Percentiles rank a stretch among this genome's conserved stretches.
These are phyloP conservation scores for Meteorus cinctellus DNA, from an alignment of 2,888 invertebrate species.

Conservation along the genomic window DNA sequence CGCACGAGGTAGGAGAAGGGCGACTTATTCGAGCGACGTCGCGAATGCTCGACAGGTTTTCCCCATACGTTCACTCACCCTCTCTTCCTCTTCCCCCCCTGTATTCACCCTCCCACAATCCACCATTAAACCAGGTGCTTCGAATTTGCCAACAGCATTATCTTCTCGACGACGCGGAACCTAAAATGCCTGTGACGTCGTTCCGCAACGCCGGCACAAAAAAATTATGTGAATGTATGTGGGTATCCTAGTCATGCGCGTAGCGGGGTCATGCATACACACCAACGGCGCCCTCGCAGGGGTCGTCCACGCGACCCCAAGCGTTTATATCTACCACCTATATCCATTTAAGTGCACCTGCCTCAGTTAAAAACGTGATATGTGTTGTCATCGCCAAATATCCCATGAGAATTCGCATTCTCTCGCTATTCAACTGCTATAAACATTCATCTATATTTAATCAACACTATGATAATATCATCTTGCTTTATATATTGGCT, in stretches of 20 bases:
- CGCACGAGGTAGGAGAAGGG: slow-evolving; percentile 25
- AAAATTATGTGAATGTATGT: background rate
- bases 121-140: slow-evolving; percentile 28
- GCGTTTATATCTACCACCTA: slow-evolving; percentile 33
- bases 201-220: slow-evolving; percentile 21
- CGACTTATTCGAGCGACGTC: slow-evolving; percentile 8
- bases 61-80: background rate
- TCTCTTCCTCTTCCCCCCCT: background rate
- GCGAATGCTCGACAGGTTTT: slow-evolving; percentile 2
- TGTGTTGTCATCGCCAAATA: slow-evolving; percentile 17
- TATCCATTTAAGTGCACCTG: slow-evolving; percentile 31
- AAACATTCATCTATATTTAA: background rate
- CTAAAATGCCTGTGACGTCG: slow-evolving; percentile 25
- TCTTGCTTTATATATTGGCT: too few species aligned
- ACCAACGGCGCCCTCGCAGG: slow-evolving; percentile 40
- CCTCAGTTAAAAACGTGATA: slow-evolving; percentile 4
- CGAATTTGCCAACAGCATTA: slow-evolving; percentile 17
- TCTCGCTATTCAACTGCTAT: background rate
- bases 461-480: too few species aligned
- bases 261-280: slow-evolving; percentile 26
- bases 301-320: slow-evolving; percentile 44
- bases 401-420: slow-evolving; percentile 1
- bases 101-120: background rate
- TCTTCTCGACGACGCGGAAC: slow-evolving; percentile 25
- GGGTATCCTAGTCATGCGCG: slow-evolving; percentile 16